Conservation (phyloP, 2,888 invertebrate genomes). For the Papilio demoleus region DNA sequence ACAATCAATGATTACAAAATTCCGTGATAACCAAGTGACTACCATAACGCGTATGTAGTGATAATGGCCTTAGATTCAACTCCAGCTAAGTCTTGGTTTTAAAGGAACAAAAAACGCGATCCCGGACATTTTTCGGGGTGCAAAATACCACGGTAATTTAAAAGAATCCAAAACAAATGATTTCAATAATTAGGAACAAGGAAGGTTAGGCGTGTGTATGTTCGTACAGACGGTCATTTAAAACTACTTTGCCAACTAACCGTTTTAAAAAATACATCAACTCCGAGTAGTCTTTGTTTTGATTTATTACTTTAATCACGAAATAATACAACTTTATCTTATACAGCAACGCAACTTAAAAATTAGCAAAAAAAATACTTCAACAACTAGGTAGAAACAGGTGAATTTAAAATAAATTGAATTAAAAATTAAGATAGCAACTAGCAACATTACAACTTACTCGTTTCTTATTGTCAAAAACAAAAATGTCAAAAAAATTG, state of each 20-base stretch:
- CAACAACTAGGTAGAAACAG: too few species aligned
- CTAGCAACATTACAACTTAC: constrained; percentile 4
- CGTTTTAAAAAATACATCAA: too few species aligned
- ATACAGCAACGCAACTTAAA: too few species aligned
- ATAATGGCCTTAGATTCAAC: background rate
- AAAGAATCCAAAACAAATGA: too few species aligned
- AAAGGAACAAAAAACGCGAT: background rate
- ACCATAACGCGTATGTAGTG: background rate
- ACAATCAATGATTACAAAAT: constrained; percentile 15
- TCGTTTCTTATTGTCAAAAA: background rate
- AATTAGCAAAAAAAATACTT: too few species aligned
- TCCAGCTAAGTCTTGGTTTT: background rate
- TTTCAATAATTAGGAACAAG: too few species aligned
- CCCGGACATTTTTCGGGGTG: background rate
- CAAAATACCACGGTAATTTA: too few species aligned
- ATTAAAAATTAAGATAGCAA: background rate
- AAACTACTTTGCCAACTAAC: background rate
- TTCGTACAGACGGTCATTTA: background rate
- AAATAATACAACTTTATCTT: too few species aligned
- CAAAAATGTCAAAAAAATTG: constrained; percentile 9
- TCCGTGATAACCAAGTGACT: constrained; percentile 3
- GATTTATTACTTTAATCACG: too few species aligned
- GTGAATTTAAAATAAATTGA: too few species aligned
- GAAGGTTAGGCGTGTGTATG: too few species aligned
- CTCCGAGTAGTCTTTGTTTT: too few species aligned